phyloP scores from a whole-genome alignment of 2,888 invertebrate genomes.

The Thysanoteuthis rhombus region DNA sequence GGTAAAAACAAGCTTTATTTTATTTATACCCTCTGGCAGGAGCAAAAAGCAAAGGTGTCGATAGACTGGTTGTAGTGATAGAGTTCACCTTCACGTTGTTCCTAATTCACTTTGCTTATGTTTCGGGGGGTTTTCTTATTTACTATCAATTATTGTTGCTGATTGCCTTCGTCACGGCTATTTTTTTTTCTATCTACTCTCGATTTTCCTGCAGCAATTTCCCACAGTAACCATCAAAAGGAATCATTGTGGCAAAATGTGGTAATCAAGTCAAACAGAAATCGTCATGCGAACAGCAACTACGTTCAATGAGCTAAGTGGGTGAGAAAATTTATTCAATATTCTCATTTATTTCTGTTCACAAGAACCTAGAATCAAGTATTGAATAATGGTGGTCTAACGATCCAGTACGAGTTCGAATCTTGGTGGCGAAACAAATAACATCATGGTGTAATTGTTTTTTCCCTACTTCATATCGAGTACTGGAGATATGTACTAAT shows the following conservation, averaged over 20 bases:
- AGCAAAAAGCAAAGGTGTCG: not conserved
- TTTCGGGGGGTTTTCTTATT: not conserved
- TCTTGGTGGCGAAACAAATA: not conserved
- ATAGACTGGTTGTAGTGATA: not conserved
- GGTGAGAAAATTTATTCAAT: not conserved
- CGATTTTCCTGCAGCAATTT: not conserved
- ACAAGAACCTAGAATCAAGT: not conserved
- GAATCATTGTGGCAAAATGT: not conserved
- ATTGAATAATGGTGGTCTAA: not conserved
- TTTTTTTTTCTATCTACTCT: too few relatives aligned
- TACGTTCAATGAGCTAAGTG: not conserved
- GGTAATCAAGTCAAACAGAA: not conserved
- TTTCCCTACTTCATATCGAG: too few relatives aligned
- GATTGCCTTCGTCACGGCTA: not conserved
- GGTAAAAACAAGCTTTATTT: not conserved
- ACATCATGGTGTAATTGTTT: too few relatives aligned
- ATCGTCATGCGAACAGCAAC: not conserved
- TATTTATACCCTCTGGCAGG: not conserved
- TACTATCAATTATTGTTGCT: not conserved
- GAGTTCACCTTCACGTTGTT: not conserved
- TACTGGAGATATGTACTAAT: too few relatives aligned
- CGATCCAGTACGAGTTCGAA: not conserved
- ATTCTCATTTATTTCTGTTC: not conserved
- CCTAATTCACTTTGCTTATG: not conserved
- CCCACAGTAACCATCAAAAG: not conserved